Base-by-base conservation (phyloP, 1,140 invertebrate species). In the Drosophila trapezifrons region DNA sequence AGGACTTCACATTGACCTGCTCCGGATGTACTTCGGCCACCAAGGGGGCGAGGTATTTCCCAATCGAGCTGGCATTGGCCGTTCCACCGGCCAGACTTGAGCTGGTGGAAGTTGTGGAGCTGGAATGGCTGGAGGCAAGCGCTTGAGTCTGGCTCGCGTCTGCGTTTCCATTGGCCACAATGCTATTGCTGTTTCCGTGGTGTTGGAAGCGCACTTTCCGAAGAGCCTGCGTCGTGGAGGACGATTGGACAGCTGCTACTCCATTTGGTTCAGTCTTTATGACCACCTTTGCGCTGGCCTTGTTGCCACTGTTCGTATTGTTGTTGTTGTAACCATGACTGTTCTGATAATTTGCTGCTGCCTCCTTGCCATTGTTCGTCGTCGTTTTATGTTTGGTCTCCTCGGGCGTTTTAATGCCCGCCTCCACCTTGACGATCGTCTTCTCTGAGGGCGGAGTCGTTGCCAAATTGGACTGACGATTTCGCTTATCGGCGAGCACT, bases 1-100 rank as follows among this genome's bases (percentile, higher is more conserved):
- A 70, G 18, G 81, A 58, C 56, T 79, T 80, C 6, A 92, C 80
- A 58, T 85, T 93, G 49, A 93, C 81, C 63, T 94, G 79, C 91
- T 90, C 92, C 63, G 90, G 90, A 87, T 91, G 90, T 18, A 91
- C 90, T 93, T 80, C 77, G 77, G 73, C 90, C 76, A 80, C 94
- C 92, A 92, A 91, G 80, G 45, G 93, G 80, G 90, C 82, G 20
- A 91, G 67, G 27, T 91, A 91, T 70, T 92, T 91, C 3, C 73
- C 81, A 76, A 91, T 91, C 1, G 84, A 60, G 27, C 73, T 84
- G 20, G 78, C 29, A 46, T 78, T 91, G 35, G 79, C 72, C 45
- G 86, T 81, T 18, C 84, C 83, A 2, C 90, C 83, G 3, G 80
- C 80, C 35, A 89, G 49, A 18, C 82, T 91, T 17, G 62, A 71